A percentile compares a stretch with the other conserved stretches of the same genome.
phyloP scores from a whole-genome alignment of 2,888 invertebrate species.

The Smittia sp. region DNA sequence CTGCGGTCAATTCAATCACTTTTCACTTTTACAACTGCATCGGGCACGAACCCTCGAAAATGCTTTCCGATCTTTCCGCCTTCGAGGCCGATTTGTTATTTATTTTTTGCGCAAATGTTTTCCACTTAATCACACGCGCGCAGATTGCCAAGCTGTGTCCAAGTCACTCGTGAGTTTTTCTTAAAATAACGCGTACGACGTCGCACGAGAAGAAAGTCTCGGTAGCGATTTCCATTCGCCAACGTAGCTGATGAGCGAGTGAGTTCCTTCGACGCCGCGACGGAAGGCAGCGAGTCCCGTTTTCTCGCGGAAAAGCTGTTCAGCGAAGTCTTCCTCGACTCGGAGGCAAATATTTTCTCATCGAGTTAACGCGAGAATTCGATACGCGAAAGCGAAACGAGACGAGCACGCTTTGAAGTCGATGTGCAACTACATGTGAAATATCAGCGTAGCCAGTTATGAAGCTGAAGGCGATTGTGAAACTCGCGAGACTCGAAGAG shows the following conservation, averaged over 20 bases:
- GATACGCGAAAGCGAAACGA: background rate
- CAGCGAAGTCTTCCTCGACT: background rate
- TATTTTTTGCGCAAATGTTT: background rate
- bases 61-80: background rate
- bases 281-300: background rate
- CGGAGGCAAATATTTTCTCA: slow-evolving; percentile 11
- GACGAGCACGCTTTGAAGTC: slow-evolving; percentile 5
- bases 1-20: slow-evolving; percentile 18
- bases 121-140: slow-evolving; percentile 7
- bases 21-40: slow-evolving; percentile 5
- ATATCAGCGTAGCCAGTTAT: slow-evolving; percentile 19
- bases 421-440: slow-evolving; percentile 25
- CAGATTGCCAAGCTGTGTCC: background rate
- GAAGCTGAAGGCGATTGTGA: background rate
- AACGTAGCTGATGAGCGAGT: background rate
- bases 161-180: background rate
- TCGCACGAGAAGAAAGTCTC: background rate
- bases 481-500: slow-evolving; percentile 1
- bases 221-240: background rate
- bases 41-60: background rate
- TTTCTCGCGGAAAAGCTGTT: background rate
- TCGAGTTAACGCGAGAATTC: background rate
- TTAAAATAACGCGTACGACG: background rate
- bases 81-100: background rate
- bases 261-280: background rate